Percentiles rank a stretch among this genome's conserved stretches.
Conservation (phyloP, 2,888 invertebrate genomes). For the Napeogenes sylphis region DNA sequence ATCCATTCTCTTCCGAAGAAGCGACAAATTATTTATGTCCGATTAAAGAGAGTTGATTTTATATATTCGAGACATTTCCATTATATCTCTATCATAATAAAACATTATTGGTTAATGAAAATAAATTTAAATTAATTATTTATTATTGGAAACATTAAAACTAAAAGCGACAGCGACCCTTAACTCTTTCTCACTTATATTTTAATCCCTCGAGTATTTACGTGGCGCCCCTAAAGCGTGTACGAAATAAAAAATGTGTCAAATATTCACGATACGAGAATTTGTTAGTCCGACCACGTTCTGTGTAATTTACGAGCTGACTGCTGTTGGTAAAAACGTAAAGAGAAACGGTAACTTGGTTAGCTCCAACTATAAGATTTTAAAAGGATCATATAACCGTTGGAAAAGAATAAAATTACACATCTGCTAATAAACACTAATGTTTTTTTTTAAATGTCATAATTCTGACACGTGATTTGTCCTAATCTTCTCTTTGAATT, state of each 20-base stretch:
- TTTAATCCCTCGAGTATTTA: constrained; percentile 32
- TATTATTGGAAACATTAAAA: not conserved
- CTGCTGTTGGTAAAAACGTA: constrained; percentile 31
- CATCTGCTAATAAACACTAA: no score
- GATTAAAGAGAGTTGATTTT: no score
- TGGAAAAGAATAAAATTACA: not conserved
- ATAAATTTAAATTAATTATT: no score
- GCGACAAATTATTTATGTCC: not conserved
- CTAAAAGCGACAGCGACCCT: not conserved
- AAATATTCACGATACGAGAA: constrained; percentile 33
- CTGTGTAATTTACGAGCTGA: constrained; percentile 39
- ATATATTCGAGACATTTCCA: no score
- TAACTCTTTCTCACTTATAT: constrained; percentile 23
- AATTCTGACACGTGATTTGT: no score
- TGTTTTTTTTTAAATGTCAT: no score
- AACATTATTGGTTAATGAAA: not conserved
- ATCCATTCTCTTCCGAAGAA: not conserved
- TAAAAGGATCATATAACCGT: not conserved
- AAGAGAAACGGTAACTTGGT: constrained; percentile 25
- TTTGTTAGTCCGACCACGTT: constrained; percentile 39
- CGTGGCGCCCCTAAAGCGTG: constrained; percentile 21
- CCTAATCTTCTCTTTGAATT: no score
- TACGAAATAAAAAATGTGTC: constrained; percentile 32
- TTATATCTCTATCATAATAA: not conserved
- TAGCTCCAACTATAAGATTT: constrained; percentile 12